Evolutionary conservation across 2,888 invertebrate genomes (phyloP).

Genomic region (Tanypteryx hageni): DNA sequence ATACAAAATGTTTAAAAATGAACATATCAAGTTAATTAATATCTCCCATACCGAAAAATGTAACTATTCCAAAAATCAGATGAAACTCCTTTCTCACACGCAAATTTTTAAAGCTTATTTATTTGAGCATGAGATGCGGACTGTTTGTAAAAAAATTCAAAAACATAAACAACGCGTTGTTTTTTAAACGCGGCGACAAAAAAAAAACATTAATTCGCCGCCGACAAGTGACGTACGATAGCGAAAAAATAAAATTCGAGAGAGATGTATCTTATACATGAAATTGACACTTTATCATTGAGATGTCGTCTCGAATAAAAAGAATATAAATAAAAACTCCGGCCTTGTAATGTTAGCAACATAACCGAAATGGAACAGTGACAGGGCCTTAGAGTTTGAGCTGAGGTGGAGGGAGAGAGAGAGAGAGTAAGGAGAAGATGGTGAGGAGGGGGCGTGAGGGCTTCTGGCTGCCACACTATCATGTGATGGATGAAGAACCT

Average conservation of each 20-base stretch:
- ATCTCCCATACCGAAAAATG: too few species aligned
- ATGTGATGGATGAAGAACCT: slow-evolving; percentile 52
- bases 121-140: too few species aligned
- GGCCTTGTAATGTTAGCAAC: neutral
- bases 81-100: too few species aligned
- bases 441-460: neutral
- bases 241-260: neutral
- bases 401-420: neutral
- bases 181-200: neutral
- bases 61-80: too few species aligned
- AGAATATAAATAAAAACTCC: neutral
- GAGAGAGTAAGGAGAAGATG: neutral
- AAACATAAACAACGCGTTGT: too few species aligned
- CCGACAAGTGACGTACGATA: neutral
- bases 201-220: neutral
- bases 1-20: too few species aligned
- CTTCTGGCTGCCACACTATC: slow-evolving; percentile 47
- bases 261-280: neutral
- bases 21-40: too few species aligned
- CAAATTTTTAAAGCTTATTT: too few species aligned
- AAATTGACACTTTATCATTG: slow-evolving; percentile 62
- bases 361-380: slow-evolving; percentile 27
- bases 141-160: too few species aligned
- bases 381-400: neutral
- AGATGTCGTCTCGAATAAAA: slow-evolving; percentile 1